Evolutionary conservation across 2,113 vertebrate species (phyloP), one percentile per base, ranked within the genome.

Genomic region (Apteryx owenii): DNA sequence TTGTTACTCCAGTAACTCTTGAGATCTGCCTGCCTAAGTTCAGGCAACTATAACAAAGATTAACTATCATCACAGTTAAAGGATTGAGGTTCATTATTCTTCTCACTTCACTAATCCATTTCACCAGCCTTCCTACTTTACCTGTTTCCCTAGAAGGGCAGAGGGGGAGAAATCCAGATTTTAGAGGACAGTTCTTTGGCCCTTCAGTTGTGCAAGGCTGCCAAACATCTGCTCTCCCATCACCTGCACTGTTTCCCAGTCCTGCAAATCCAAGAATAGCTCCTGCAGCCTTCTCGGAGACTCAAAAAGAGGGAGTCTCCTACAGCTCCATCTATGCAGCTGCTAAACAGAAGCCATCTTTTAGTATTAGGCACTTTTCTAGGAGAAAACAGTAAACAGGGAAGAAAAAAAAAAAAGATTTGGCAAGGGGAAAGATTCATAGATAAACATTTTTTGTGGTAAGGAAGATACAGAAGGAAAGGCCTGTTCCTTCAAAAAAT

Each of bases 401-500:
- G 56, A 16, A 31, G 31, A 61, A 38, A 13, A 36, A 40, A 65
- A 6, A 7, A 2, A 44, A 60, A 53, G 0, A n/a, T 56, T 86
- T 88, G 50, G 13, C 64, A 88, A 84, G 5, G 7, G 22, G 8
- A 80, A 87, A 83, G 20, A 90, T 66, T 78, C 4, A 62, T 26
- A 65, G 48, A 93, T 56, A 80, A 73, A 83, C 3, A 4, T 15
- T 31, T 72, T 68, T 79, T 81, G 12, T 53, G 36, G 66, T 60
- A 26, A n/a, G 12, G 28, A 76, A 86, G 33, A 82, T 44, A 58
- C 3, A 73, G 81, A 93, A 77, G 29, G 58, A 94, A 83, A 91
- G 76, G 60, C 22, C n/a, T 54, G 22, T 91, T 94, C 81, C 85
- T 85, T 69, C 13, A 38, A 86, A 95, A 88, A 91, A 72, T n/a